These are phyloP conservation scores for Sceliomorpha sp. DNA, from an alignment of 2,888 invertebrate genomes.

Conservation along the genomic window DNA sequence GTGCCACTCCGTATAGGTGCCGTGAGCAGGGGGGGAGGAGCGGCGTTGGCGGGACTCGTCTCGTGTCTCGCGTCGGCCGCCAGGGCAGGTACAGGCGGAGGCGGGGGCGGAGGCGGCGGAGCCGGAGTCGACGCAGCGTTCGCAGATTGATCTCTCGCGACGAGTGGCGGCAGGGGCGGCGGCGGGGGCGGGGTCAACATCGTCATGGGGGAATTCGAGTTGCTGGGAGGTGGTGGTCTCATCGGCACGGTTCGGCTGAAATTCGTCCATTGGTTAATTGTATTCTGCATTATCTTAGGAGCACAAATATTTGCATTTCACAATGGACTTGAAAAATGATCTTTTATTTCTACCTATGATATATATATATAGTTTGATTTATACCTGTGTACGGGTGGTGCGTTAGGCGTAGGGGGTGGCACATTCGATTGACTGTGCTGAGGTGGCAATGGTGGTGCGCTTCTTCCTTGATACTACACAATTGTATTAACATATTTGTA, in stretches of 20 bases:
- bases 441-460: slow-evolving; percentile 77
- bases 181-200: slow-evolving; percentile 81
- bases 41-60: slow-evolving; percentile 70
- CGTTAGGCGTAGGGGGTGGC: slow-evolving; percentile 82
- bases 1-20: slow-evolving; percentile 91
- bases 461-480: slow-evolving; percentile 76
- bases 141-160: slow-evolving; percentile 68
- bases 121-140: slow-evolving; percentile 61
- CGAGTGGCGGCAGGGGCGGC: slow-evolving; percentile 79
- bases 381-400: slow-evolving; percentile 67
- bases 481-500: too few relatives aligned
- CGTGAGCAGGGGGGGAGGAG: slow-evolving; percentile 88
- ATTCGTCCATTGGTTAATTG: not conserved
- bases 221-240: slow-evolving; percentile 73
- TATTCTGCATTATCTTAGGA: not conserved
- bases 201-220: slow-evolving; percentile 75
- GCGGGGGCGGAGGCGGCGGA: slow-evolving; percentile 80
- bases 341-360: too few relatives aligned
- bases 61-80: slow-evolving; percentile 62
- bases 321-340: slow-evolving; percentile 11
- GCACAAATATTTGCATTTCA: not conserved
- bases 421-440: slow-evolving; percentile 80
- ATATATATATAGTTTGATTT: too few relatives aligned
- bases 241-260: slow-evolving; percentile 69
- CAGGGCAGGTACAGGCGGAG: slow-evolving; percentile 71